Percentiles rank a stretch among this genome's conserved stretches.
These are phyloP conservation scores for Epizoanthus stellaris DNA, from an alignment of 92 coral and sea anemone genomes.

Conservation along the genomic window DNA sequence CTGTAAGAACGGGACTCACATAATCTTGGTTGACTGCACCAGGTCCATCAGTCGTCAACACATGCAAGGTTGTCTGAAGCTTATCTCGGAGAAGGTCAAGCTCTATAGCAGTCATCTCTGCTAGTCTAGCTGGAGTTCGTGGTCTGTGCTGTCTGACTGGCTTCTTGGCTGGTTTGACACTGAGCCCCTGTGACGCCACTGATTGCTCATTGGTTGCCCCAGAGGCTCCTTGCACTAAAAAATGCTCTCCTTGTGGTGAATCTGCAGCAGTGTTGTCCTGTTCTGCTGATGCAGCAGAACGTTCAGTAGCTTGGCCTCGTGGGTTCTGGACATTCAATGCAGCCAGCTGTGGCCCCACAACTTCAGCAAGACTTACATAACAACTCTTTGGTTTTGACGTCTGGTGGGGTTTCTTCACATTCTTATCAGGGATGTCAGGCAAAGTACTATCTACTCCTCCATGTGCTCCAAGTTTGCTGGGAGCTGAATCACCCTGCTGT, in stretches of 20 bases:
- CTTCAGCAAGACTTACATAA: constrained; percentile 57
- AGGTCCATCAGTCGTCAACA: constrained; percentile 25
- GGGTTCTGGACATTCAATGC: constrained; percentile 29
- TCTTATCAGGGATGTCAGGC: constrained; percentile 15
- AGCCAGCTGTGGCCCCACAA: constrained; percentile 67
- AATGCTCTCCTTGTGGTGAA: constrained; percentile 4
- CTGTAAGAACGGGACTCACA: background rate
- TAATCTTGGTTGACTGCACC: background rate
- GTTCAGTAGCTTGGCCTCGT: background rate
- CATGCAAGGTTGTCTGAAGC: constrained; percentile 30
- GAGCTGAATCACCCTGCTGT: background rate
- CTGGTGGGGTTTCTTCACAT: constrained; percentile 3
- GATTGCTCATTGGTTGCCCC: too few species aligned
- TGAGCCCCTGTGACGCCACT: too few species aligned
- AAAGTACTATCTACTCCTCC: constrained; percentile 7
- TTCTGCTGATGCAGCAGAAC: background rate
- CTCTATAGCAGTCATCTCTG: constrained; percentile 22
- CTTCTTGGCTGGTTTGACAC: background rate
- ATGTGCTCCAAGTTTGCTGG: background rate
- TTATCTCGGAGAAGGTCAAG: background rate
- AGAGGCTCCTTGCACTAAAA: background rate
- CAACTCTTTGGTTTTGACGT: constrained; percentile 45
- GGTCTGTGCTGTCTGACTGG: constrained; percentile 4
- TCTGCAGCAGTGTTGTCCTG: background rate
- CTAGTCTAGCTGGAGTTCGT: constrained; percentile 1